Evolutionary conservation across 2,113 vertebrate genomes (phyloP).

Genomic region (Hippocampus comes): DNA sequence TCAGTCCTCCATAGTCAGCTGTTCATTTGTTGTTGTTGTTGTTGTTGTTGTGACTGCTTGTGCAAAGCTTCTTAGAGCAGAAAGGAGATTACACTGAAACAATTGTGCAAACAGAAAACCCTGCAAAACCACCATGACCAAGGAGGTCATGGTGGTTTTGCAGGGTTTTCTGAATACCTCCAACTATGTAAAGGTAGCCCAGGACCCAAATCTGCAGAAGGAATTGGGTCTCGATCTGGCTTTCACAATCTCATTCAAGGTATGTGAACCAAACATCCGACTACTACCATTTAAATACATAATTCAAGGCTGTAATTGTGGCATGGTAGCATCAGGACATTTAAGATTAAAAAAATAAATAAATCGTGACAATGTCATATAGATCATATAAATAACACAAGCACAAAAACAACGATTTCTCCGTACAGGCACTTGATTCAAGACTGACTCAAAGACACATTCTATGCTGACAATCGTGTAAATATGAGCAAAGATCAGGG

Average conservation of each 20-base stretch:
- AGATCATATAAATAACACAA: neutral
- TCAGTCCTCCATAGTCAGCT: conserved; percentile 24
- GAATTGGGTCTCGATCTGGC: conserved; percentile 20
- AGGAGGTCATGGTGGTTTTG: too few relatives aligned
- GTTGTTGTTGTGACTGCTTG: conserved; percentile 13
- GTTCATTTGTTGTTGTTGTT: conserved; percentile 47
- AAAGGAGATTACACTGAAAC: conserved; percentile 55
- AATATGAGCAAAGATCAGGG: conserved; percentile 10
- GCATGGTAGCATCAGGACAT: neutral
- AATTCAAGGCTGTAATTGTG: neutral
- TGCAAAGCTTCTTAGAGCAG: conserved; percentile 57
- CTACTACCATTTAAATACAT: neutral
- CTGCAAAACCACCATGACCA: conserved; percentile 25
- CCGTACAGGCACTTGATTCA: neutral
- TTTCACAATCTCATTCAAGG: conserved; percentile 17
- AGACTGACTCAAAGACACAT: neutral
- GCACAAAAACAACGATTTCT: neutral
- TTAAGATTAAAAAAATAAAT: neutral
- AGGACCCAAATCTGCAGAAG: conserved; percentile 23
- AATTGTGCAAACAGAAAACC: conserved; percentile 52
- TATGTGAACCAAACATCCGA: neutral
- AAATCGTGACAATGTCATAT: neutral
- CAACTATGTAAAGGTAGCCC: conserved; percentile 13
- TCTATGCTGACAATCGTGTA: conserved; percentile 27
- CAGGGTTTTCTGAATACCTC: conserved; percentile 5